A percentile compares a stretch with the other conserved stretches of the same genome.
These are phyloP conservation scores for Hormiphora californensis DNA, from an alignment of 37 sponge, comb jelly and placozoan species.

Conservation along the genomic window DNA sequence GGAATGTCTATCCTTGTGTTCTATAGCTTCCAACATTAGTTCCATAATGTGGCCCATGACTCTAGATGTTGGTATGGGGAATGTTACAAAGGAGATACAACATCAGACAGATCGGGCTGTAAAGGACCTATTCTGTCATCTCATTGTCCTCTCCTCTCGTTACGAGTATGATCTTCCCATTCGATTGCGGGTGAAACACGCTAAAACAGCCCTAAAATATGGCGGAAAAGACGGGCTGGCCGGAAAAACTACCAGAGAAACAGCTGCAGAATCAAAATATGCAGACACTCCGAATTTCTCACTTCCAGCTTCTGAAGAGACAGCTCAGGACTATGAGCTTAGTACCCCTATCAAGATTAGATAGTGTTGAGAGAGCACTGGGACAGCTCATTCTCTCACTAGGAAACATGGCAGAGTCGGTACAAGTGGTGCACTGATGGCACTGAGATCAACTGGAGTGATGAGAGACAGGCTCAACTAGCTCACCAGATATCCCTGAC, in stretches of 20 bases:
- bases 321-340: not conserved
- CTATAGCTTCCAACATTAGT: not conserved
- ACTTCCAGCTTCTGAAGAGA: not conserved
- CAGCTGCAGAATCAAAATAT: not conserved
- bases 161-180: not conserved
- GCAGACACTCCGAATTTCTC: not conserved
- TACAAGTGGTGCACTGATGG: no score
- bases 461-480: no score
- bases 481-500: no score
- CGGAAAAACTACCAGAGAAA: not conserved
- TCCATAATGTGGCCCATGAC: not conserved
- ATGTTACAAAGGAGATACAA: not conserved
- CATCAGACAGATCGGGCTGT: not conserved
- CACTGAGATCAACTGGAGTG: no score
- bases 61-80: not conserved
- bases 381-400: no score
- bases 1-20: not conserved
- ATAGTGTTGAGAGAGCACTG: no score
- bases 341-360: no score
- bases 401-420: no score
- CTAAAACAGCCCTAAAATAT: not conserved
- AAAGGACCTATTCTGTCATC: not conserved
- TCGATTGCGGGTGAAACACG: not conserved
- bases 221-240: no score
- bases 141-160: not conserved